Base-by-base conservation (phyloP, 2,888 invertebrate species). In the Prosopocoilus inquinatus region DNA sequence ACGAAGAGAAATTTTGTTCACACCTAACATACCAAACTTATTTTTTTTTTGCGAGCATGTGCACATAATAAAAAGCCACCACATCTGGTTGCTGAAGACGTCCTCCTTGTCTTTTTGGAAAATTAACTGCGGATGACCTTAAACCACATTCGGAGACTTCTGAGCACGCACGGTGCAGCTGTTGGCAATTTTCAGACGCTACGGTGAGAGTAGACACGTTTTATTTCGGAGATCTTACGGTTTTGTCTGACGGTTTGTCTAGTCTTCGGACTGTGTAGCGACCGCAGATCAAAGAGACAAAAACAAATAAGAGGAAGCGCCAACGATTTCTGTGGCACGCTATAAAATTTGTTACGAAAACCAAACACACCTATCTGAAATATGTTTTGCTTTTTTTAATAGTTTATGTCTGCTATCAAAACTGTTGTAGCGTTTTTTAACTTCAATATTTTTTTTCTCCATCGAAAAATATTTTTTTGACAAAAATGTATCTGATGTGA, bases 41-140 rank as follows among this genome's bases (percentile, higher is more conserved):
- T 3, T 28, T 41, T 41, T 41, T 41, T 15, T 41, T 41, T 16
- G 12, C 38, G n/a, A 13, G 16, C 41, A 41, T 41, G 41, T 15
- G 41, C 16, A 41, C 41, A 16, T 41, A 41, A 13, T 16, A 41
- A 41, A 28, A 28, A 41, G 13, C 16, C 13, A 9, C n/a, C 16
- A 15, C 41, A 41, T 41, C 41, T 41, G 41, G 41, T n/a, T n/a
- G 7, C 41, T 41, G 7, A 28, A 41, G 41, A 15, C 16, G 15
- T 13, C 41, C 13, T 2, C 11, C 9, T 41, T 41, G 13, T 41
- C 9, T 41, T 11, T 41, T 41, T 16, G 13, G 16, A 41, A 41
- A 41, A 41, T 41, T 15, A 16, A 41, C 41, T 41, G 41, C 41
- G 41, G 15, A 41, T 41, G 41, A 41, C 41, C 41, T 41, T 41